Evolutionary conservation across 2,113 vertebrate species (phyloP).

Genomic region (Tympanuchus pallidicinctus): DNA sequence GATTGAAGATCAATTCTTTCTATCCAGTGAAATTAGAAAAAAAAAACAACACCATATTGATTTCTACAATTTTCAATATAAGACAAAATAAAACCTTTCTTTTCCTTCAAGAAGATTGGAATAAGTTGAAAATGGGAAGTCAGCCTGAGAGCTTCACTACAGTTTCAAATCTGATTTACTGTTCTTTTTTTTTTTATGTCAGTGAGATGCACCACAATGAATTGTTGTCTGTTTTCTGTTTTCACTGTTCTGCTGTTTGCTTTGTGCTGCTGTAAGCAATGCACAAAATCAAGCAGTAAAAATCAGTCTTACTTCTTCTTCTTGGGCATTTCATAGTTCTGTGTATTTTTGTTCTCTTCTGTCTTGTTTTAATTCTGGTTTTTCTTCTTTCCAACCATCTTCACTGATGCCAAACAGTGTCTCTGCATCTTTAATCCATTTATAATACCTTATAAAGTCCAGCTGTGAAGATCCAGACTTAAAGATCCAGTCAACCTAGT

Average conservation of each 20-base stretch:
- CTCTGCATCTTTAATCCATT: not conserved
- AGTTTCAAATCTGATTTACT: not conserved
- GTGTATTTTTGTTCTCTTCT: not conserved
- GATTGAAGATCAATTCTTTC: slow-evolving; percentile 12
- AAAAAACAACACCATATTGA: not conserved
- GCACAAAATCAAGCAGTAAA: not conserved
- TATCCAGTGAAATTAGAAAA: not conserved
- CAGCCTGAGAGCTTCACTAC: not conserved
- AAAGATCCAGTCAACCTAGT: not conserved
- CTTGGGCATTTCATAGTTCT: not conserved
- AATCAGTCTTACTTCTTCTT: not conserved
- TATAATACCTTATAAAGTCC: not conserved
- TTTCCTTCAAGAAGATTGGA: not conserved
- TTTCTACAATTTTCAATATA: not conserved
- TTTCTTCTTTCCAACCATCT: not conserved
- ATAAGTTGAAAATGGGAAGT: not conserved
- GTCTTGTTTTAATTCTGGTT: not conserved
- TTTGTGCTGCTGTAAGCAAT: slow-evolving; percentile 11
- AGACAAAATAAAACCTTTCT: not conserved
- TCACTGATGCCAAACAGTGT: not conserved
- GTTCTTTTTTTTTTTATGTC: not conserved
- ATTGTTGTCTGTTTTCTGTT: not conserved
- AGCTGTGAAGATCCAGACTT: not conserved
- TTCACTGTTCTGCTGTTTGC: not conserved
- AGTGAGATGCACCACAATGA: not conserved